These are phyloP conservation scores for Lethrus apterus DNA, from an alignment of 1,140 invertebrate species.

Conservation along the genomic window DNA sequence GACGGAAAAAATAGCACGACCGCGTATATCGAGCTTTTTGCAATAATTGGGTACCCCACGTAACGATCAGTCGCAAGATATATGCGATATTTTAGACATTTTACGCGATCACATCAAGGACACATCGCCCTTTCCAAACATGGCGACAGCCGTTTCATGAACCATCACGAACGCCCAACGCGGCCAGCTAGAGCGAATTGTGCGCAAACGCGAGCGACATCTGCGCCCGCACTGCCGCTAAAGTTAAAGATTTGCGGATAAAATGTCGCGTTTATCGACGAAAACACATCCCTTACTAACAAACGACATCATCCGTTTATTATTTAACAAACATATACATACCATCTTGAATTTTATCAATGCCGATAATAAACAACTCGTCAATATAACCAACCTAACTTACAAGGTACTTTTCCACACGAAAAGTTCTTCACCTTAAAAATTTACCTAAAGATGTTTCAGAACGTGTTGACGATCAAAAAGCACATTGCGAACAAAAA, in stretches of 20 bases:
- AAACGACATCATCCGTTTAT: constrained; percentile 41
- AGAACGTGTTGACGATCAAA: constrained; percentile 28
- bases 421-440: constrained; percentile 13
- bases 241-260: constrained; percentile 18
- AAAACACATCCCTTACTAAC: constrained; percentile 42
- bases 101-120: constrained; percentile 43
- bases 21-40: constrained; percentile 38
- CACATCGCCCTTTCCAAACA: constrained; percentile 49
- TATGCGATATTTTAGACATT: constrained; percentile 47
- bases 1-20: constrained; percentile 41
- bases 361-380: constrained; percentile 44
- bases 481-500: constrained; percentile 39
- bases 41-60: constrained; percentile 48
- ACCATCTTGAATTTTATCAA: constrained; percentile 53
- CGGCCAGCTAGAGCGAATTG: constrained; percentile 23
- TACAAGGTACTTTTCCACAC: constrained; percentile 40
- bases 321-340: constrained; percentile 47
- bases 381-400: constrained; percentile 37
- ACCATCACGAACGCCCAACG: constrained; percentile 22
- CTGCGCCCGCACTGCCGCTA: constrained; percentile 7
- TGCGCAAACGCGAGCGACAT: neutral
- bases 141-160: constrained; percentile 42
- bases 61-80: constrained; percentile 44
- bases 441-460: constrained; percentile 7
- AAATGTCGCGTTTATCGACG: constrained; percentile 43